Base-by-base conservation (phyloP, 2,888 invertebrate genomes). In the Epinotia bilunana region DNA sequence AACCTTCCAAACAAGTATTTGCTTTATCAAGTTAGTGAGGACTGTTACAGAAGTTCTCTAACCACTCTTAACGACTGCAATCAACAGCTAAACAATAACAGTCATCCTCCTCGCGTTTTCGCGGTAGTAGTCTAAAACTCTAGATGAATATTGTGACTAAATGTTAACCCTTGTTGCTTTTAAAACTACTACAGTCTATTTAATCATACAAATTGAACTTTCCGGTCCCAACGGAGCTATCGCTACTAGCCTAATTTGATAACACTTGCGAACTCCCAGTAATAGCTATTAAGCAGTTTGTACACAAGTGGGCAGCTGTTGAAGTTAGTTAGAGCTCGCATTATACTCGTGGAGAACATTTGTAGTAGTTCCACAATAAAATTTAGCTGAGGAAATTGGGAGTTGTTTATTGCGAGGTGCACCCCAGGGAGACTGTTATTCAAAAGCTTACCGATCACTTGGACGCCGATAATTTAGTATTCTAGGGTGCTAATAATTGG, bases 271-370 rank as follows among this genome's bases (percentile, higher is more conserved):
- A 72, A 75, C 75, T 72, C 53, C 53, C 70, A 11, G 64, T 72
- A 75, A 75, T 65, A 46, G 71, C 74, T 71, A 65, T 74, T 70
- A 49, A 57, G 58, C 46, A 74, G 70, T 74, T 75, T 72, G 57
- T 62, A 72, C 65, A 67, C 72, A 72, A 71, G 53, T 53, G 67
- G 75, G 43, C 67, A 62, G 65, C 71, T 67, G 75, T 65, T 61
- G 57, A 58, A 69, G 49, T 74, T 69, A 70, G 74, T 74, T 70
- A n/a, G 23, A 58, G 64, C 16, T 13, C 49, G 20, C 68, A 67
- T 65, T 67, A 55, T 64, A 64, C 49, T 49, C 16, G 53, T 67
- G 4, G 49, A 13, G 2, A 23, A n/a, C 12, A 43, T 46, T 46
- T 46, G 39, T 39, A 39, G 39, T 28, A 60, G 60, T 61, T 61